Base-by-base conservation (phyloP, 2,797 vertebrate genomes). In the Siniperca obscura region DNA sequence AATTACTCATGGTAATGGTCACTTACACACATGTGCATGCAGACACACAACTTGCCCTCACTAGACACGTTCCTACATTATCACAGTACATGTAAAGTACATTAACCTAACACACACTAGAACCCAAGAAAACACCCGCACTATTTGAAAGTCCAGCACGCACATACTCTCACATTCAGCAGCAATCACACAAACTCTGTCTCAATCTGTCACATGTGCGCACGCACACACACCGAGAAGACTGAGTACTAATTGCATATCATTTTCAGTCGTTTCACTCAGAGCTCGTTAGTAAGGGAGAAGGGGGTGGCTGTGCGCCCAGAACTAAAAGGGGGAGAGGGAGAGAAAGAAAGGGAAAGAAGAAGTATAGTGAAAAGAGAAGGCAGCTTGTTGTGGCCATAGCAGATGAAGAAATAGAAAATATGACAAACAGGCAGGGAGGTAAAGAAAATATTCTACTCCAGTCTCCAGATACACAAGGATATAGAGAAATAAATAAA, bases 211-310 rank as follows among this genome's bases (percentile, higher is more conserved):
- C 87, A 66, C 68, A 66, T 77, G 70, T 72, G 61, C 70, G 4
- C 52, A 67, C 36, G 17, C 65, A n/a, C 66, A 65, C 40, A 74
- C n/a, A 13, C 30, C 12, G 0, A 56, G 46, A 85, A 76, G 69
- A 70, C 80, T 27, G 74, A 87, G 80, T 69, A 80, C 86, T 94
- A 91, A 94, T 91, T 93, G 91, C 87, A 92, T 92, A 93, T 93
- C 83, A 91, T 92, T 94, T 90, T 90, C 84, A 89, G 83, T 74
- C 62, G 16, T 84, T 90, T 90, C 89, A 72, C 89, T 91, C 87
- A 7, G 81, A 83, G 86, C 88, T 93, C 71, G 25, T 93, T 92
- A 92, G 86, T 84, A 48, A 66, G 85, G 77, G 86, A 93, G 86
- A 89, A 70, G 81, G 76, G 67, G 81, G 84, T 91, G 92, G 92